These are phyloP conservation scores for Drosophila fuyamai DNA, from an alignment of 1,140 invertebrate genomes.

Conservation along the genomic window DNA sequence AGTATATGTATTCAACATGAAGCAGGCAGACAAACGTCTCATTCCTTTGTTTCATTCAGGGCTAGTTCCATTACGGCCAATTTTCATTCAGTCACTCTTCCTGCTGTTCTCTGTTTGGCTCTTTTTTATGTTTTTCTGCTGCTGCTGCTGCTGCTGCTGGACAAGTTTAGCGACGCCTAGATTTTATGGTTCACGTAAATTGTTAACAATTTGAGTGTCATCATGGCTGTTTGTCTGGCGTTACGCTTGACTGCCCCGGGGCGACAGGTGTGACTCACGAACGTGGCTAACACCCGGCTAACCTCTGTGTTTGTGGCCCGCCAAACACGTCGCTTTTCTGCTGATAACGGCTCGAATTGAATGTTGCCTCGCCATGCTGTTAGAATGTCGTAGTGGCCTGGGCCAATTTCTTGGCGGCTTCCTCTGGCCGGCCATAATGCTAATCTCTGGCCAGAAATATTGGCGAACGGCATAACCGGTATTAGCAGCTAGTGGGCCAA, in stretches of 20 bases:
- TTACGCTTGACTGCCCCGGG: slow-evolving; percentile 50
- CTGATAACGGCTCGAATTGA: slow-evolving; percentile 57
- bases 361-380: slow-evolving; percentile 12
- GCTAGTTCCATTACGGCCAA: slow-evolving; percentile 24
- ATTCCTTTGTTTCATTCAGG: slow-evolving; percentile 32
- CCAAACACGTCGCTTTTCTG: slow-evolving; percentile 58
- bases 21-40: not conserved
- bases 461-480: slow-evolving; percentile 59
- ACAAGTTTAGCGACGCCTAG: slow-evolving; percentile 46
- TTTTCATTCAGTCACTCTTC: slow-evolving; percentile 31
- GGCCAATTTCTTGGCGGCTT: slow-evolving; percentile 61
- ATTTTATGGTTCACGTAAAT: slow-evolving; percentile 64
- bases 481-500: slow-evolving; percentile 51
- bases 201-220: slow-evolving; percentile 69
- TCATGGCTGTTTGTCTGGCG: slow-evolving; percentile 42
- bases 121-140: not conserved
- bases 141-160: slow-evolving; percentile 1
- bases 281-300: slow-evolving; percentile 72
- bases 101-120: slow-evolving; percentile 15
- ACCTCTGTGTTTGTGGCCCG: slow-evolving; percentile 71
- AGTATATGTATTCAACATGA: slow-evolving; percentile 4
- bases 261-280: slow-evolving; percentile 73
- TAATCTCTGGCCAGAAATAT: slow-evolving; percentile 24
- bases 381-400: slow-evolving; percentile 28
- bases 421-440: slow-evolving; percentile 53